These are phyloP conservation scores for Rhyacichthys aspro DNA, from an alignment of 2,797 vertebrate species.

Conservation along the genomic window DNA sequence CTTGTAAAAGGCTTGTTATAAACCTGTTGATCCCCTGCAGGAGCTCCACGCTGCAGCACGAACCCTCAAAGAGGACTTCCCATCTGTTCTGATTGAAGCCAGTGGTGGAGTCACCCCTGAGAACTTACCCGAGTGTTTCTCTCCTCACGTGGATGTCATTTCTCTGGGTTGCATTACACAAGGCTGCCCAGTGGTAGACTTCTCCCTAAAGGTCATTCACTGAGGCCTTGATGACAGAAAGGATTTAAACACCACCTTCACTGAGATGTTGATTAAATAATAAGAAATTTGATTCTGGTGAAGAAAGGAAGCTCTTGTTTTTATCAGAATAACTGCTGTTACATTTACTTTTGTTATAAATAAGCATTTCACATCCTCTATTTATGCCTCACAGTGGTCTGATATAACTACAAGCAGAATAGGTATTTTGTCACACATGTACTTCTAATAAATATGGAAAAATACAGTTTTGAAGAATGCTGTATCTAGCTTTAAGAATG, in stretches of 20 bases:
- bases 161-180: slow-evolving; percentile 88
- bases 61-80: slow-evolving; percentile 76
- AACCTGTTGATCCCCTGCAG: slow-evolving; percentile 56
- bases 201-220: slow-evolving; percentile 84
- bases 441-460: too few relatives aligned
- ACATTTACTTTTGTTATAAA: background rate
- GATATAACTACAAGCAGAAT: background rate
- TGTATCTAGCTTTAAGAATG: too few relatives aligned
- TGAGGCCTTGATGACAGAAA: background rate
- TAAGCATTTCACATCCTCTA: slow-evolving; percentile 13
- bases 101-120: slow-evolving; percentile 82
- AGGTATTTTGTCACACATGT: background rate
- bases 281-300: background rate
- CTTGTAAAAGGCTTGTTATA: too few relatives aligned
- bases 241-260: background rate
- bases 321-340: background rate
- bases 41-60: slow-evolving; percentile 75
- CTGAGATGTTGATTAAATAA: background rate
- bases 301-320: background rate
- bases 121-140: slow-evolving; percentile 75
- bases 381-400: background rate
- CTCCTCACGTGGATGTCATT: slow-evolving; percentile 80
- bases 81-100: slow-evolving; percentile 78
- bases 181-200: slow-evolving; percentile 83
- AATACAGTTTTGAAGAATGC: too few relatives aligned